phyloP scores from a whole-genome alignment of 2,113 vertebrate species.

The Periophthalmus modestus region DNA sequence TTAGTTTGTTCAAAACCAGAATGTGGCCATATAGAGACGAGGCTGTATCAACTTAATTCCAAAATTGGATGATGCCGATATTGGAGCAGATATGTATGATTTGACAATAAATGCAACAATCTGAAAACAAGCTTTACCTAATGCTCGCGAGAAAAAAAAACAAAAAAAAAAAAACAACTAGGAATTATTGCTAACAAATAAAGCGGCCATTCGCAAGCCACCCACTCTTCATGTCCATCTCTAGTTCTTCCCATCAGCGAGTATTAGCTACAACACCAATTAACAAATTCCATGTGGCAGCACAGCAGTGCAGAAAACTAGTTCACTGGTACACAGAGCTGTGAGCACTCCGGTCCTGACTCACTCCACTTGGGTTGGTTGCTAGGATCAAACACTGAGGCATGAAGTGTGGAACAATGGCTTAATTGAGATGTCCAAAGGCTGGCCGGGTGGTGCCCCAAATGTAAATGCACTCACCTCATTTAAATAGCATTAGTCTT shows the following conservation, averaged over 20 bases:
- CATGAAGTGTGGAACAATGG: conserved; percentile 43
- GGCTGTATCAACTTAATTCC: too few relatives aligned
- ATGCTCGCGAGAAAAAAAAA: too few relatives aligned
- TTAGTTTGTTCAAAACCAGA: too few relatives aligned
- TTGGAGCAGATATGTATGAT: too few relatives aligned
- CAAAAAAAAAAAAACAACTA: too few relatives aligned
- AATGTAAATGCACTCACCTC: conserved; percentile 48
- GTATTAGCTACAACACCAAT: conserved; percentile 33
- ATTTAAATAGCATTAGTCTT: conserved; percentile 54
- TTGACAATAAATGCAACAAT: too few relatives aligned
- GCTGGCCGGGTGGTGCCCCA: conserved; percentile 31
- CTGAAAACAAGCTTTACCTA: too few relatives aligned
- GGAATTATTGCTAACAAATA: not conserved
- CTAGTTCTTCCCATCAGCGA: not conserved
- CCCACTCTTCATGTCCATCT: not conserved
- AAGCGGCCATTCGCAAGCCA: not conserved
- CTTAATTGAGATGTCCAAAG: conserved; percentile 35
- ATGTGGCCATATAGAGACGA: too few relatives aligned
- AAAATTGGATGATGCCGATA: too few relatives aligned
- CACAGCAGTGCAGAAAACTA: not conserved
- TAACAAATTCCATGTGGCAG: conserved; percentile 47
- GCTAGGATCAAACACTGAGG: conserved; percentile 24
- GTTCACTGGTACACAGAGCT: conserved; percentile 20
- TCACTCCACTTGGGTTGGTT: conserved; percentile 34
- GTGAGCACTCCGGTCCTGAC: conserved; percentile 3